Evolutionary conservation across 2,888 invertebrate genomes (phyloP), one percentile per base, ranked within the genome.

Genomic region (Gari tellinella): DNA sequence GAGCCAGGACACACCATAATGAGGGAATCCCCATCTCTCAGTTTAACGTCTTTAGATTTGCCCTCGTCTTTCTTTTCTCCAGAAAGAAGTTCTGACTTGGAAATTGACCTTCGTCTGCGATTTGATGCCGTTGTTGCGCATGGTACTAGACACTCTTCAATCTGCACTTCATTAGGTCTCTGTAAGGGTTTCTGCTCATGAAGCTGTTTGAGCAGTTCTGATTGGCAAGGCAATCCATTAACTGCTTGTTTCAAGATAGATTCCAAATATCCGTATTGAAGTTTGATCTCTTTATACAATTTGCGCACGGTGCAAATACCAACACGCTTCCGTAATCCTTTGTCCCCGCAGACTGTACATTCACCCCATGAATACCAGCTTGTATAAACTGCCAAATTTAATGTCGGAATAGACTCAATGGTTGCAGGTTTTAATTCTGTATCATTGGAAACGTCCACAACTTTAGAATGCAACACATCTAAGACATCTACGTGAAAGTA

Each of bases 291-390:
- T 2, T 19, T 14, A 37, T 69, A 40, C 2, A 61, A 45, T 53
- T 69, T 75, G 43, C 57, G 68, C 2, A 79, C 58, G 10, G 52
- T 49, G 62, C 80, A 82, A 10, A 66, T 10, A 26, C 82, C 82
- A n/a, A 77, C 46, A 31, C 82, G 56, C 48, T 77, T 74, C 14
- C 70, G 57, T 12, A 60, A 43, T 1, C 80, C 77, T n/a, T 31
- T 26, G 7, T 52, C 52, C 25, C 51, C 75, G 53, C 82, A 82
- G 7, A 70, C 61, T 23, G 51, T 72, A 40, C 82, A 82, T 2
- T 63, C 43, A 41, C 76, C 67, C 82, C 82, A 82, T 1, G 63
- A 38, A 46, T 77, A 49, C 82, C 82, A 82, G 25, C 56, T 61
- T 17, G 82, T 80, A 1, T 40, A 19, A 7, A 82, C 43, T 12